Evolutionary conservation across 2,888 invertebrate genomes (phyloP).

Genomic region (Coelinius sp.): DNA sequence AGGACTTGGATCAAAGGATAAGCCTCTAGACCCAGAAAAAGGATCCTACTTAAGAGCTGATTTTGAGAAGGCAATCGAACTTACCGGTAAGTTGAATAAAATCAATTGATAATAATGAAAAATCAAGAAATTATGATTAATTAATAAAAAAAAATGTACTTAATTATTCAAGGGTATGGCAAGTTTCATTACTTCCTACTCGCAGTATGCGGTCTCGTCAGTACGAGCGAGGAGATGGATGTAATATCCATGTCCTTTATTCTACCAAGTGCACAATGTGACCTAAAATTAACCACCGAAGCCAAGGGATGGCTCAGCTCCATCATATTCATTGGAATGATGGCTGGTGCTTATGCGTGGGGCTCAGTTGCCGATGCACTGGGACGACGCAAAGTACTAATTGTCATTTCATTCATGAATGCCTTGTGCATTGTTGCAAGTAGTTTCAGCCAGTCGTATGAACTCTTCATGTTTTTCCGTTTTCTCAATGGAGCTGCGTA

Average conservation of each 20-base stretch:
- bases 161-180: conserved; percentile 78
- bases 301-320: conserved; percentile 89
- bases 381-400: conserved; percentile 89
- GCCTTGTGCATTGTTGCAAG: conserved; percentile 91
- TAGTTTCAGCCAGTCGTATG: conserved; percentile 90
- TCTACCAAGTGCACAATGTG: conserved; percentile 93
- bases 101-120: neutral
- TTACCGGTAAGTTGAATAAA: conserved; percentile 75
- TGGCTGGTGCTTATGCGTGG: conserved; percentile 95
- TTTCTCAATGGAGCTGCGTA: conserved; percentile 95
- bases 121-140: conserved; percentile 17
- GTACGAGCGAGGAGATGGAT: conserved; percentile 96
- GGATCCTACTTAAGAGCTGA: conserved; percentile 83
- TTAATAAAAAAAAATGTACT: neutral
- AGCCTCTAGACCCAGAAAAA: conserved; percentile 78
- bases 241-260: conserved; percentile 96
- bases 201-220: conserved; percentile 93
- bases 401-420: conserved; percentile 91
- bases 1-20: conserved; percentile 75
- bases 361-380: conserved; percentile 91
- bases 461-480: conserved; percentile 90
- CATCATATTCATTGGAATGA: conserved; percentile 91
- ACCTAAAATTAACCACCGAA: conserved; percentile 86
- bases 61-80: conserved; percentile 90
- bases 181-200: conserved; percentile 91